These are phyloP conservation scores for Molossus alvarezi DNA, from an alignment of 2,797 vertebrate genomes.

Conservation along the genomic window DNA sequence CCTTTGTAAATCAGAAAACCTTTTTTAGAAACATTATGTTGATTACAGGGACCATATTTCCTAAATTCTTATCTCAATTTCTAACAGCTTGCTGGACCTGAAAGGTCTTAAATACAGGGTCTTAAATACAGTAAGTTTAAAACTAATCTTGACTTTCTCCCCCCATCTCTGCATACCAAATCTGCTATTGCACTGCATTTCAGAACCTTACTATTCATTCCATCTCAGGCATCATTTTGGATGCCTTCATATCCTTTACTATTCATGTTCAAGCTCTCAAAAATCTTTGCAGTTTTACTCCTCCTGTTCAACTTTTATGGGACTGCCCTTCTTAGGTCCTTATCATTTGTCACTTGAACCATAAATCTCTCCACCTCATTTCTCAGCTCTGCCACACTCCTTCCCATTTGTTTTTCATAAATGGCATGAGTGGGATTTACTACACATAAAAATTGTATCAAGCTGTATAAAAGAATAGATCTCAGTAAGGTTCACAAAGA, in stretches of 20 bases:
- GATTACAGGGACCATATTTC: background rate
- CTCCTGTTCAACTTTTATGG: background rate
- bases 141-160: background rate
- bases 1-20: constrained; percentile 3
- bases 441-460: background rate
- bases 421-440: background rate
- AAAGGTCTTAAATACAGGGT: background rate
- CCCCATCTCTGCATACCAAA: background rate
- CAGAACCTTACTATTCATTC: background rate
- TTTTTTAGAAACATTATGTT: background rate
- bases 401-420: background rate
- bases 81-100: background rate
- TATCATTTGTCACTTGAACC: background rate
- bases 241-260: background rate
- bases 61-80: background rate
- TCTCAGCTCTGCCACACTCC: background rate
- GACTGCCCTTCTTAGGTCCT: background rate
- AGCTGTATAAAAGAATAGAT: background rate
- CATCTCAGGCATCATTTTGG: background rate
- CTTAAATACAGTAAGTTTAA: background rate
- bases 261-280: background rate
- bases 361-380: background rate
- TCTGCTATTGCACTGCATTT: background rate
- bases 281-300: background rate
- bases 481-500: background rate